Evolutionary conservation across 92 coral and sea anemone species (phyloP).

Genomic region (Chrysogorgia sp.): DNA sequence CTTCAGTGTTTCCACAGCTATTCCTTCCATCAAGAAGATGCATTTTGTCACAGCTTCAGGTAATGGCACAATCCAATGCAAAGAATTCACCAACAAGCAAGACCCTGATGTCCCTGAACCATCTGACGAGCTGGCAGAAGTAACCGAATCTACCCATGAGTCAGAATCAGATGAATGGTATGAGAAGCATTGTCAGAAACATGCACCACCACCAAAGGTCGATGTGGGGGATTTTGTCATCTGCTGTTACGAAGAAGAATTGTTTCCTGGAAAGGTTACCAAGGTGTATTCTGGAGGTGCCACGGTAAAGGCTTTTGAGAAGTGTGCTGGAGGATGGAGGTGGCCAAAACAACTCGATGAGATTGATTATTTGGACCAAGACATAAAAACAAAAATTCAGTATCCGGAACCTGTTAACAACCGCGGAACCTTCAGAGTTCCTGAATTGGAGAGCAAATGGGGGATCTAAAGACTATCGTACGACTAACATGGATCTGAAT

Average conservation of each 20-base stretch:
- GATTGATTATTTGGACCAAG: constrained; percentile 50
- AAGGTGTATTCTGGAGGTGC: constrained; percentile 57
- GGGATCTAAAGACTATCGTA: too few species aligned
- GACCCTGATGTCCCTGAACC: constrained; percentile 12
- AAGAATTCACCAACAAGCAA: constrained; percentile 45
- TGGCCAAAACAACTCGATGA: constrained; percentile 59
- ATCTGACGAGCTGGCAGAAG: constrained; percentile 15
- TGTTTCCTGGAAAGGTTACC: constrained; percentile 64
- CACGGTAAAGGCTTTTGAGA: constrained; percentile 48
- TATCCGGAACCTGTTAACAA: background rate
- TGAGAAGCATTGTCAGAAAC: constrained; percentile 44
- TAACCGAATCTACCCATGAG: constrained; percentile 33
- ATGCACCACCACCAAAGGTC: constrained; percentile 19
- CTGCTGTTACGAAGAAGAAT: constrained; percentile 58
- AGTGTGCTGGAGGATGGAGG: constrained; percentile 68
- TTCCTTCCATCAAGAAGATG: constrained; percentile 55
- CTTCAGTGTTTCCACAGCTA: constrained; percentile 51
- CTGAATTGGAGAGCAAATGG: too few species aligned
- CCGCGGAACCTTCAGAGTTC: too few species aligned
- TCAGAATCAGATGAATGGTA: constrained; percentile 51
- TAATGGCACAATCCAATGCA: constrained; percentile 48
- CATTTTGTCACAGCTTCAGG: constrained; percentile 37
- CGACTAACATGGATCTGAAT: too few species aligned
- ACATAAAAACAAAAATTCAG: background rate
- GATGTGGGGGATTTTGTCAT: constrained; percentile 60